Evolutionary conservation across 2,888 invertebrate species (phyloP), one percentile per base, ranked within the genome.

Genomic region (Uropetala carovei): DNA sequence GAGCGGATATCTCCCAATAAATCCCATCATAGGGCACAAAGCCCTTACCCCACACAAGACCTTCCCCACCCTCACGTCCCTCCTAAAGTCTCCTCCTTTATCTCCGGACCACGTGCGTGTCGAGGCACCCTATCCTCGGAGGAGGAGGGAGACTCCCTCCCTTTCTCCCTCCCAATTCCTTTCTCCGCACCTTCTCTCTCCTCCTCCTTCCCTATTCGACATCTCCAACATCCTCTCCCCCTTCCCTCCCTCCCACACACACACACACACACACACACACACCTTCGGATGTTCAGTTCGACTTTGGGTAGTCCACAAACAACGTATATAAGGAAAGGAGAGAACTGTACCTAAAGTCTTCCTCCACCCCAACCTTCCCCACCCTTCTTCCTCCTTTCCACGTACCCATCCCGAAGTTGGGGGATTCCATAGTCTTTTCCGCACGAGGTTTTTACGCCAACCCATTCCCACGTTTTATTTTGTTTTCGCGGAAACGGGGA

Each of bases 401-500:
- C 10, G 13, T 14, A 27, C 16, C 82, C 16, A 56, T 60, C 86
- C n/a, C 85, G 58, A 57, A 22, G 14, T 22, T 11, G 75, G 75
- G 75, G 75, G 75, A 75, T 75, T 27, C 75, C 85, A 57, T 22
- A 58, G 85, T 57, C 85, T 85, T 57, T 57, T 58, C 85, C 56
- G 56, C 56, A n/a, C 43, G 85, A 22, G 57, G 56, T 85, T 85
- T 85, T 85, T 85, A 85, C 85, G 85, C 85, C 57, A 22, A n/a
- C 85, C 84, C 22, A 57, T 58, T 58, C 85, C 85, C 85, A 13
- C 85, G 85, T 85, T 85, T 85, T 85, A 85, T 85, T 85, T 85
- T 85, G 85, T 85, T 85, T 85, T 56, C 22, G 85, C 58, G 18
- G 84, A 18, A 22, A 22, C n/a, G 68, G 68, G 22, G 68, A n/a